Percentiles rank a stretch among this genome's conserved stretches.
These are phyloP conservation scores for Tachysurus fulvidraco DNA, from an alignment of 2,113 vertebrate genomes.

Conservation along the genomic window DNA sequence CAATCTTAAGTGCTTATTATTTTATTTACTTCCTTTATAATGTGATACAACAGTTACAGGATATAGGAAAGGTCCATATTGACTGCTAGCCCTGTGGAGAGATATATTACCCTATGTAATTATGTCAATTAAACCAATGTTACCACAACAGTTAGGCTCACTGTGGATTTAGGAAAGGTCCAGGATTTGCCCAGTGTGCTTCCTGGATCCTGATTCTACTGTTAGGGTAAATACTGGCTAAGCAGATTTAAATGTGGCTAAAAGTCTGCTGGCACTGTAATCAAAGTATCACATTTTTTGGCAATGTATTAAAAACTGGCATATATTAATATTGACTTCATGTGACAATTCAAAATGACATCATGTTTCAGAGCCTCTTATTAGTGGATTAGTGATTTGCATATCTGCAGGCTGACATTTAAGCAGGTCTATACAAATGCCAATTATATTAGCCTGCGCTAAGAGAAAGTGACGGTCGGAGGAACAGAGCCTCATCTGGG, in stretches of 20 bases:
- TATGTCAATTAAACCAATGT: neutral
- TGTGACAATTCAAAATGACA: constrained; percentile 13
- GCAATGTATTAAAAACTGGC: neutral
- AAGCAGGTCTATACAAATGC: constrained; percentile 39
- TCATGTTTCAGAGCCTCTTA: constrained; percentile 33
- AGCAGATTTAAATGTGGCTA: neutral
- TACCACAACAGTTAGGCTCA: neutral
- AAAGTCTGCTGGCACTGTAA: neutral
- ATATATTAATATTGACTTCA: neutral
- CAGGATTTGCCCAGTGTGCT: neutral
- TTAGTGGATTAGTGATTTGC: constrained; percentile 40
- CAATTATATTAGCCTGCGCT: constrained; percentile 26
- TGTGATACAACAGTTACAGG: neutral
- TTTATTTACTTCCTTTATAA: neutral
- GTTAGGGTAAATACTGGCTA: neutral
- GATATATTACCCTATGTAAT: neutral
- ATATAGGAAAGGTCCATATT: neutral
- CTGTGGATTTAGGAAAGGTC: neutral
- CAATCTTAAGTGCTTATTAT: neutral
- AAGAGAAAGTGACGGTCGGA: constrained; percentile 21
- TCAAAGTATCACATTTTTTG: neutral
- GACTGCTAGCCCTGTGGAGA: neutral
- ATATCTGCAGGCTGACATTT: constrained; percentile 49
- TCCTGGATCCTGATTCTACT: neutral
- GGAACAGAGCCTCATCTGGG: constrained; percentile 10